Evolutionary conservation across 2,888 invertebrate species (phyloP), one percentile per base, ranked within the genome.

Genomic region (Baccha elongata): DNA sequence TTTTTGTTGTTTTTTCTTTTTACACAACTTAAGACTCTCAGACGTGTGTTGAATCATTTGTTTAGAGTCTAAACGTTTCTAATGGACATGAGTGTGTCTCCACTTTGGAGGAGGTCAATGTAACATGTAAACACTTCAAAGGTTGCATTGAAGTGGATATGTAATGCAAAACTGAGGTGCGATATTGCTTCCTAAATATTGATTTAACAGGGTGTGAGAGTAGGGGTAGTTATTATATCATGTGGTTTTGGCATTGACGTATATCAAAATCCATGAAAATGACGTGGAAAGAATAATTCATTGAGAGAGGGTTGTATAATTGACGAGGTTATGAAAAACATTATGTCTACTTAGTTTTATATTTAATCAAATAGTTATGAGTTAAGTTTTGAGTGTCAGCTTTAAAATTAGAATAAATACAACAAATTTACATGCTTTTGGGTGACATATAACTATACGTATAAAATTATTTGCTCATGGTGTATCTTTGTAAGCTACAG

Each of bases 101-200:
- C 48, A 67, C 65, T 67, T 52, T 42, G 29, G 40, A 73, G 64
- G 60, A 78, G 83, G 78, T 83, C 78, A 78, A 83, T 83, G 83
- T 72, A 83, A 73, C 83, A 64, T 72, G 78, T 55, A 55, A 78
- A 76, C 68, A 83, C 78, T 78, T 78, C 35, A 78, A 83, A 78
- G 83, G 83, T 83, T 83, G 64, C 78, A 68, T 64, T 35, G 29
- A 42, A 29, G 29, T 19, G 64, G 26, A 42, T 58, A 29, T 67
- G 55, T 48, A 64, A 64, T 48, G 64, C 42, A 23, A 44, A 13
- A 26, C 13, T 32, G n/a, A 71, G 42, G 42, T 65, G 50, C 19
- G 13, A 67, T n/a, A n/a, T 26, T 68, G 64, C 52, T 37, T 74
- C 73, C 50, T n/a, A 11, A 60, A 50, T 75, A 75, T 81, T 75